Evolutionary conservation across 2,113 vertebrate genomes (phyloP).

Genomic region (Myrmecobius fasciatus): DNA sequence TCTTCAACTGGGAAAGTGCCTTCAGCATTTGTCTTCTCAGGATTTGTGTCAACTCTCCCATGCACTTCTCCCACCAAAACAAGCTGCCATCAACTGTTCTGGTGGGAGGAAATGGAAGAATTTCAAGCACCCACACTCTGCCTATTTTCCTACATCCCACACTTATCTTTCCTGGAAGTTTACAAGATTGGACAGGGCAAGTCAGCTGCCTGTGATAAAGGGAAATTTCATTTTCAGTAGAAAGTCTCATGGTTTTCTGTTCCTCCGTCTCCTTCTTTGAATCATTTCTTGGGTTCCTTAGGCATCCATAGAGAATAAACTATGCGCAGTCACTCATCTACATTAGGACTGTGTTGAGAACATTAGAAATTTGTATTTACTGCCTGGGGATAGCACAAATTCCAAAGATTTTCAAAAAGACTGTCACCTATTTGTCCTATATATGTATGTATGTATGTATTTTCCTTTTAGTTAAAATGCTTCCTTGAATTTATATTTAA

Average conservation of each 20-base stretch:
- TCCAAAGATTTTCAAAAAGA: constrained; percentile 32
- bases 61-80: background rate
- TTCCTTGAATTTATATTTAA: constrained; percentile 43
- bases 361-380: background rate
- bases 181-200: background rate
- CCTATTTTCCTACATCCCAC: background rate
- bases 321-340: constrained; percentile 41
- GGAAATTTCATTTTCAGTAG: background rate
- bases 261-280: background rate
- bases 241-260: background rate
- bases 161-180: background rate
- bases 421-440: constrained; percentile 52
- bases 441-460: background rate
- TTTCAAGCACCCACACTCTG: background rate
- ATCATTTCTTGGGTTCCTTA: background rate
- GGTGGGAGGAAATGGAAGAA: background rate
- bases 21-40: background rate
- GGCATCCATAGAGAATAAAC: background rate
- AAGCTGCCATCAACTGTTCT: background rate
- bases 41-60: background rate
- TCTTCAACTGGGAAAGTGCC: background rate
- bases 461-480: constrained; percentile 67
- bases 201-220: background rate
- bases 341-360: constrained; percentile 43
- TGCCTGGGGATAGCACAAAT: constrained; percentile 15